A percentile compares a stretch with the other conserved stretches of the same genome.
Conservation (phyloP, 2,113 vertebrate genomes). For the Sturnus vulgaris region DNA sequence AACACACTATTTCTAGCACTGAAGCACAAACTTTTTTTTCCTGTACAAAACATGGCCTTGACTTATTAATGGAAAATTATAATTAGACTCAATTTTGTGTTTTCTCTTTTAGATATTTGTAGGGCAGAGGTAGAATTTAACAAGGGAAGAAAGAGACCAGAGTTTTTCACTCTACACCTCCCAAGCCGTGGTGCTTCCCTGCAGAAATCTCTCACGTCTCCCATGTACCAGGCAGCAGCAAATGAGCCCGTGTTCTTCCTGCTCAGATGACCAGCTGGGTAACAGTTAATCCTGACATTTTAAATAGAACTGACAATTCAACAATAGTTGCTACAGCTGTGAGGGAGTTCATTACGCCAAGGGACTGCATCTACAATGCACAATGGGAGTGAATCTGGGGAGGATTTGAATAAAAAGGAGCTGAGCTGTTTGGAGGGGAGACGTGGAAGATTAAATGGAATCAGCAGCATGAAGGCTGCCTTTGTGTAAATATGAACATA, state of each 20-base stretch:
- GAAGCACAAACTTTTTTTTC: background rate
- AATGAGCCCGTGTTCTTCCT: background rate
- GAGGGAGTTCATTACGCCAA: background rate
- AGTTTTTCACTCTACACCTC: background rate
- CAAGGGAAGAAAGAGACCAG: background rate
- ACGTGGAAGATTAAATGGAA: background rate
- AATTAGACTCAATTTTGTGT: background rate
- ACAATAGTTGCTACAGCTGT: background rate
- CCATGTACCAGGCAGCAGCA: background rate
- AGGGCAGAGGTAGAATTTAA: background rate
- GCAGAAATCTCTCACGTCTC: background rate
- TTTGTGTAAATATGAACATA: background rate
- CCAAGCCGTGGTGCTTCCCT: background rate
- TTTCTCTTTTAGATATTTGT: background rate
- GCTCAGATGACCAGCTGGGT: background rate
- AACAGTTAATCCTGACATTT: constrained; percentile 16
- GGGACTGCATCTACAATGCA: background rate
- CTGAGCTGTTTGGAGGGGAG: background rate
- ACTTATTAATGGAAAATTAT: background rate
- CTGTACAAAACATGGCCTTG: background rate
- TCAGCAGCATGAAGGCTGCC: background rate
- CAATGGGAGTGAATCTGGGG: background rate
- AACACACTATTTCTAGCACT: background rate
- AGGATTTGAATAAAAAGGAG: constrained; percentile 2
- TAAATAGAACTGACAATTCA: constrained; percentile 1